Evolutionary conservation across 2,888 invertebrate genomes (phyloP), one percentile per base, ranked within the genome.

Genomic region (Athalia cordata): DNA sequence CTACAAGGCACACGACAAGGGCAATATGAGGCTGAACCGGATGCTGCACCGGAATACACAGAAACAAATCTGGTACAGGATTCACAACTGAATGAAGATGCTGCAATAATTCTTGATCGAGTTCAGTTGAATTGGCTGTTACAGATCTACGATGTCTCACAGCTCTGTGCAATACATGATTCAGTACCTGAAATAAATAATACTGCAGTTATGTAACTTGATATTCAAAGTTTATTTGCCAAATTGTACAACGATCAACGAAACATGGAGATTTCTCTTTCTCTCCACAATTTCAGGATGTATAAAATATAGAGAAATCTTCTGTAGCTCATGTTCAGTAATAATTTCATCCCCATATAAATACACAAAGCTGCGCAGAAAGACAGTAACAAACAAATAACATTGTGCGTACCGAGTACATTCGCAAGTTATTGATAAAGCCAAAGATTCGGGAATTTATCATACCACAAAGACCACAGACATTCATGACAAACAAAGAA

Each of bases 1-100:
- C 86, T 47, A 87, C 82, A 52, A 91, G 81, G 75, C 87, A 89
- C 52, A 87, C 89, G 77, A 91, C 82, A 55, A 90, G 83, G 50
- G 86, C 86, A 75, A 87, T 84, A 47, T 85, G 81, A 47, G 83
- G 81, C 78, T 85, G 84, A 50, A 82, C 84, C 77, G 86, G 86
- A 82, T 89, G 87, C 79, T 84, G 82, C 80, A 90, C 82, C 65
- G 90, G 87, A 79, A 89, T 86, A 67, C 83, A 84, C 47, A 88
- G 78, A 78, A 85, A 82, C 62, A 82, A 78, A 50, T 83, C 84
- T 11, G 86, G 80, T 47, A 80, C 66, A 8, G 85, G 83, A 77
- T 84, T 77, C 29, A 85, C 82, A 49, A 85, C 75, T 55, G 81
- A 80, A 59, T 81, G 80, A 52, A 89, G 80, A 62, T 83, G 83